Evolutionary conservation across 2,888 invertebrate genomes (phyloP), one percentile per base, ranked within the genome.

Genomic region (Diadegma fenestrale): DNA sequence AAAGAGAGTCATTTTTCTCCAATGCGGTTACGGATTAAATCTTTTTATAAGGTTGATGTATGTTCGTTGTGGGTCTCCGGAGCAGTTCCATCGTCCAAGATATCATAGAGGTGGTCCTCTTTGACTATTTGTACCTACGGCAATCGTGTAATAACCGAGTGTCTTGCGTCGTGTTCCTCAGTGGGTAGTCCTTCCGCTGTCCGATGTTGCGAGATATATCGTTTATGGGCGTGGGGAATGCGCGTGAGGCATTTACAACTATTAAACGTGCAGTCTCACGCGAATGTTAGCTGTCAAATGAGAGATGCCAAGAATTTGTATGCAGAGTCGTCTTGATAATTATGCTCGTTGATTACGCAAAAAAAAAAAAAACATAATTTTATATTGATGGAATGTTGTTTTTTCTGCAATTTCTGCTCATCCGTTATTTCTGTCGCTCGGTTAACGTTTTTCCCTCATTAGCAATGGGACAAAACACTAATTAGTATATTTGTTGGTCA

Each of bases 161-260:
- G 83, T 87, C 80, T 76, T 83, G 81, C 78, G 82, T 84, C 85
- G 80, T 84, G 80, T 80, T 79, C 68, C 87, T 69, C 89, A 80
- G 89, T 90, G 90, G 90, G 90, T 88, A 89, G 88, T 89, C 88
- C 84, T 75, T 81, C 69, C 58, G 86, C 88, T 90, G 89, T 89
- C 90, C 88, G 88, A 88, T 76, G 76, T 79, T 58, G 75, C 85
- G 88, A 91, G 90, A 90, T 91, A 91, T 90, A 91, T 90, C 89
- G 88, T 90, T 88, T 84, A 88, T 90, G 88, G 88, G 87, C 88
- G 89, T 89, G 88, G 89, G 85, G 89, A 84, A 84, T 76, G 87
- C 88, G 88, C 88, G 89, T 87, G 82, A 84, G 85, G 86, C 86
- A 85, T 79, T 85, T 79, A 83, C 69, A 72, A 82, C 77, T 73